Conservation (phyloP, 64 coral and sea anemone genomes). For the Actinia tenebrosa region DNA sequence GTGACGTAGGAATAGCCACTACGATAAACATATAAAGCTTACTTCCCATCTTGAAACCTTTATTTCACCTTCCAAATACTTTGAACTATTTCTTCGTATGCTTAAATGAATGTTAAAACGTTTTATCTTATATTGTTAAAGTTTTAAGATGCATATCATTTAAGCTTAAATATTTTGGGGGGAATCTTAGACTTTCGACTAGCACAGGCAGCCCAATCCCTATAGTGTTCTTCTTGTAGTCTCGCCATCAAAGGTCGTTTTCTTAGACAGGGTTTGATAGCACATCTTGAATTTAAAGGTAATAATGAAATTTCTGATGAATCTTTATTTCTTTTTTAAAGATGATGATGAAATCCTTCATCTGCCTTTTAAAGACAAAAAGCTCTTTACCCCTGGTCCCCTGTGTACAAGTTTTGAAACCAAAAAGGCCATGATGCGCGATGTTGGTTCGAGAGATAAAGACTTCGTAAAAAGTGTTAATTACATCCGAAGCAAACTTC, state of each 20-base stretch:
- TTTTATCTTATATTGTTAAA: not conserved
- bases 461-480: slow-evolving; percentile 83
- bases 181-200: not conserved
- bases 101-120: not conserved
- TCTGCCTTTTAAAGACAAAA: slow-evolving; percentile 64
- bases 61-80: not conserved
- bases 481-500: slow-evolving; percentile 67
- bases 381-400: slow-evolving; percentile 94
- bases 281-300: not conserved
- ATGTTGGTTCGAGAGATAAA: slow-evolving; percentile 92
- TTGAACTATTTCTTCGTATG: not conserved
- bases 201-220: no score
- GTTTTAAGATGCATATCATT: no score
- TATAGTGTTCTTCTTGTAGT: no score
- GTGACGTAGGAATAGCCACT: no score
- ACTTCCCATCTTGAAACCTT: not conserved
- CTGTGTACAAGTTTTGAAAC: slow-evolving; percentile 70
- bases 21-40: no score
- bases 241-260: no score
- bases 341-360: not conserved
- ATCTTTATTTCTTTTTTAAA: not conserved
- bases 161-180: not conserved
- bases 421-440: slow-evolving; percentile 83
- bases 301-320: not conserved
- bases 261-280: no score